These are phyloP conservation scores for Sebastes matsubarae DNA, from an alignment of 2,797 vertebrate species.

Conservation along the genomic window DNA sequence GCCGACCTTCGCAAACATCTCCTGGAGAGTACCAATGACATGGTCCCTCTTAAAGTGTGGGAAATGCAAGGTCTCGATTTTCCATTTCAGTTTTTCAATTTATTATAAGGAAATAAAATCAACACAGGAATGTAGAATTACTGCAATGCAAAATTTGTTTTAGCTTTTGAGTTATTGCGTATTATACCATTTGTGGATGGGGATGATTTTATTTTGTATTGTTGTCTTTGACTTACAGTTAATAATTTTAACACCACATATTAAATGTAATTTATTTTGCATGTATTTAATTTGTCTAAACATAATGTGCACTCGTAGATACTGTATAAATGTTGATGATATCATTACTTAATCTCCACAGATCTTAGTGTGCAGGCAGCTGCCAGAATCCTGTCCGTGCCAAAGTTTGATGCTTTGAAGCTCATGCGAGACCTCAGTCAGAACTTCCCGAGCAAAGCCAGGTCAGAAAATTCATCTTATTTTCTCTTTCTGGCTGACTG, in stretches of 20 bases:
- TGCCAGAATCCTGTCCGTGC: constrained; percentile 86
- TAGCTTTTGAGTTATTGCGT: neutral
- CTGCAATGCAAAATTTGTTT: neutral
- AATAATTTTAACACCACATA: neutral
- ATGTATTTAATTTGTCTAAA: neutral
- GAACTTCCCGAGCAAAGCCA: constrained; percentile 96
- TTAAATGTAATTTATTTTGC: neutral
- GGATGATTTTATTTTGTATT: neutral
- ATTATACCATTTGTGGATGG: neutral
- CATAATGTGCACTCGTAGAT: neutral
- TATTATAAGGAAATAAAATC: neutral
- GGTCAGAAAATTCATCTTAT: constrained; percentile 78
- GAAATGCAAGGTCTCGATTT: constrained; percentile 91
- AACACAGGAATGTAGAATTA: neutral
- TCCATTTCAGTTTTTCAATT: neutral
- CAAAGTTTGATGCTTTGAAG: constrained; percentile 92
- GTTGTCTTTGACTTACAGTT: neutral
- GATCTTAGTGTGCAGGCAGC: constrained; percentile 98
- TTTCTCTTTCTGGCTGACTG: constrained; percentile 22
- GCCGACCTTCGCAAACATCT: constrained; percentile 90
- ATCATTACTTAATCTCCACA: constrained; percentile 60
- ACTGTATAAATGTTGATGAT: neutral
- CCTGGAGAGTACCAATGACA: constrained; percentile 89
- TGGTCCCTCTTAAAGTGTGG: constrained; percentile 96
- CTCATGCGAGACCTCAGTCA: constrained; percentile 94